Evolutionary conservation across 1,140 invertebrate genomes (phyloP), one percentile per base, ranked within the genome.

Genomic region (Cephus cinctus): DNA sequence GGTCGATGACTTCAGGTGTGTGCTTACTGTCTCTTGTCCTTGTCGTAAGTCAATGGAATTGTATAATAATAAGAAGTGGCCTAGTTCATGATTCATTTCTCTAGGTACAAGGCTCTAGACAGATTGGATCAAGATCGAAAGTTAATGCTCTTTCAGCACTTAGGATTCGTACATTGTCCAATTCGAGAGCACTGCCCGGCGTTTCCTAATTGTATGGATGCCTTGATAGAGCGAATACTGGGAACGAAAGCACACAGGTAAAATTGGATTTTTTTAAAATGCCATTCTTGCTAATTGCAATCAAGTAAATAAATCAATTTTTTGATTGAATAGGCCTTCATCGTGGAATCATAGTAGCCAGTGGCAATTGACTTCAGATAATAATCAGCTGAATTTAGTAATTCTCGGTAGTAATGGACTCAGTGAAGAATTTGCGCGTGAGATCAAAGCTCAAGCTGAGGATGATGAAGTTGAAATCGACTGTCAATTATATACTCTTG

Each of bases 141-240:
- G 65, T 77, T 96, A 47, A 93, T 97, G 83, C 78, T 98, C 18
- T 91, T 96, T 52, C 93, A 96, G 69, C 95, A 98, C 76, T 77
- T 98, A 19, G 94, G 94, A 40, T 98, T 98, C 77, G 88, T 98
- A 35, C 94, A 98, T 74, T 94, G 91, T 76, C 94, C 95, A 9
- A 91, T 94, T 63, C 78, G 89, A 22, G 94, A 97, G 71, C 91
- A 95, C 69, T 98, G 96, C 71, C 93, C 92, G 15, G 89, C 90
- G 30, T 91, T 87, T 74, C 84, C 87, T 44, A 89, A 90, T 75
- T 98, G 94, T 72, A 88, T 95, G 74, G 95, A 98, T 73, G 82
- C 83, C 39, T 69, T 90, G n/a, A 87, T 92, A 57, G 88, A 89
- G 71, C 76, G 87, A 60, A 82, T 89, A 60, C 77, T 92, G 47